Conservation (phyloP, 1,140 invertebrate species). For the Conus ventricosus region DNA sequence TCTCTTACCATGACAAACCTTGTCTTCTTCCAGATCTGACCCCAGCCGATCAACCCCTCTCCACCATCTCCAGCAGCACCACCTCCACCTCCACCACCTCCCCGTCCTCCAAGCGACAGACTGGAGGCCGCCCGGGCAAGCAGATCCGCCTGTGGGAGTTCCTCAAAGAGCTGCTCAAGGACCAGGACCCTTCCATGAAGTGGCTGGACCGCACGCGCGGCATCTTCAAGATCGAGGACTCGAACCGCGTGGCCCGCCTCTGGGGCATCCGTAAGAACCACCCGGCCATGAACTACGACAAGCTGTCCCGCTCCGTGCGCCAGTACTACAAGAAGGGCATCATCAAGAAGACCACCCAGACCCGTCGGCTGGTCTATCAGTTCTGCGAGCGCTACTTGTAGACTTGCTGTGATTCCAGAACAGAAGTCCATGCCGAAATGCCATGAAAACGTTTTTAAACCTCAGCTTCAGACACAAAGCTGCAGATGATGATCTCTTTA, state of each 20-base stretch:
- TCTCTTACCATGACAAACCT: too few species aligned
- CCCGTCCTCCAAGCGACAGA: neutral
- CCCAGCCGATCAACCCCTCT: neutral
- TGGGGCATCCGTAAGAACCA: conserved; percentile 99
- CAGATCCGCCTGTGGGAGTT: conserved; percentile 99
- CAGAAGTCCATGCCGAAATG: too few species aligned
- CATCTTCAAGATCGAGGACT: conserved; percentile 99
- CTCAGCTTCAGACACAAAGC: too few species aligned
- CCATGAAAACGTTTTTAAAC: too few species aligned
- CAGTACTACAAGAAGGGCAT: conserved; percentile 99
- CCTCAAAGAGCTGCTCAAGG: conserved; percentile 93
- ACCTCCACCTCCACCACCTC: neutral
- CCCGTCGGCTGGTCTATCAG: conserved; percentile 98
- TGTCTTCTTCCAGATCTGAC: neutral
- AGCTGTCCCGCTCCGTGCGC: conserved; percentile 95
- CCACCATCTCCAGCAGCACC: neutral
- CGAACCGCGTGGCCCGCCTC: conserved; percentile 92
- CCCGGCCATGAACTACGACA: conserved; percentile 99
- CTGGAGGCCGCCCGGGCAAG: conserved; percentile 34
- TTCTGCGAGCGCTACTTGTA: conserved; percentile 92
- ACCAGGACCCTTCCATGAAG: conserved; percentile 92
- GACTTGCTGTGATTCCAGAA: neutral
- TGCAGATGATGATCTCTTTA: too few species aligned
- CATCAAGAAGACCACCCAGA: conserved; percentile 99
- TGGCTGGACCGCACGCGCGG: conserved; percentile 91